Base-by-base conservation (phyloP, 2,113 vertebrate species). In the Otolemur garnettii region DNA sequence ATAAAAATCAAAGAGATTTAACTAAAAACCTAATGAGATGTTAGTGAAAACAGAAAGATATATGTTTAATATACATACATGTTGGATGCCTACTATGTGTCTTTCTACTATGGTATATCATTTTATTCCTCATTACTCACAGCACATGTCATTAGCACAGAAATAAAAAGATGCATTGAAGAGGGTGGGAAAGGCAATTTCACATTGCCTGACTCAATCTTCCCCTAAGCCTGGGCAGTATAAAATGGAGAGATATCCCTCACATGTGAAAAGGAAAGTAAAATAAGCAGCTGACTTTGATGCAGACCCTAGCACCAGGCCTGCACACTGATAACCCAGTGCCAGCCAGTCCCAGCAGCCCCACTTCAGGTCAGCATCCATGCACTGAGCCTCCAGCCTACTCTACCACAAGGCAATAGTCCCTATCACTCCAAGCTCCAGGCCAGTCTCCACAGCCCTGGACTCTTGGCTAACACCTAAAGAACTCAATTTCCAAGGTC, bases 31-130 rank as follows among this genome's bases (percentile, higher is more conserved):
- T 21, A 35, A 12, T 66, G 45, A 90, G 19, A 69, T 66, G 11
- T 92, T 84, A 71, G 87, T 26, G 80, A 84, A 72, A 95, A 18
- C 60, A 94, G 57, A 92, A 93, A 79, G 30, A 22, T 45, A 15
- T 3, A 1, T 45, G 22, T 68, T 26, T 68, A 89, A 72, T 74
- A 74, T 24, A 30, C 28, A 26, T 71, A 19, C 24, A 35, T 66
- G 13, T 35, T 93, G 81, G 83, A 59, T 69, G 60, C 17, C 13
- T 3, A 14, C 2, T 22, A 1, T 53, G 14, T n/a, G 13, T 6
- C 64, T 93, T 74, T 62, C 21, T 45, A 64, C 24, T 13, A n/a
- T 64, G 24, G 24, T 18, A 3, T 57, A 11, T 80, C 72, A 87
- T 79, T 91, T 75, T 90, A 89, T 60, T 59, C 24, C 33, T 88